These are phyloP conservation scores for Ptilonorhynchus violaceus DNA, from an alignment of 2,113 vertebrate genomes.

Conservation along the genomic window DNA sequence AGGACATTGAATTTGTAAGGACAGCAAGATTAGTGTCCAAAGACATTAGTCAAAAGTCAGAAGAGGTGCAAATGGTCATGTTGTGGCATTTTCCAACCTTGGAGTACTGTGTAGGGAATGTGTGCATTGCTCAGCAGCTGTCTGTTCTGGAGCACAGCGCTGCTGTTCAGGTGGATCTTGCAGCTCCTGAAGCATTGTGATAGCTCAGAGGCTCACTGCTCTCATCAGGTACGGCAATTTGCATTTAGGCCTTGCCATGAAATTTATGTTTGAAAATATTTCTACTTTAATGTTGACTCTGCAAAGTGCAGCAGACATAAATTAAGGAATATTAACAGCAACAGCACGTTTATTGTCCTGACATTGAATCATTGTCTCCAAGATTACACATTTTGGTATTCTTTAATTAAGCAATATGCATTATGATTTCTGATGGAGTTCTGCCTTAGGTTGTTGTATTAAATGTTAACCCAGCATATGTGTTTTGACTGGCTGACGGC, in stretches of 20 bases:
- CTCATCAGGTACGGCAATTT: not conserved
- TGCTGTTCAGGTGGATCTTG: not conserved
- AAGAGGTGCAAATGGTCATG: not conserved
- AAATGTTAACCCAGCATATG: not conserved
- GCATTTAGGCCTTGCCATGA: not conserved
- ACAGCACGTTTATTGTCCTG: not conserved
- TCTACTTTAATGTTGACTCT: not conserved
- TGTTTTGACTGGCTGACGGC: not conserved
- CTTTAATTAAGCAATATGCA: not conserved
- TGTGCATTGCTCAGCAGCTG: fast-evolving
- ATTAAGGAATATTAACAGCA: not conserved
- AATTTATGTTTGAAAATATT: not conserved
- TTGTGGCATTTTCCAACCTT: not conserved
- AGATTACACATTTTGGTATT: not conserved
- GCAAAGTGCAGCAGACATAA: not conserved
- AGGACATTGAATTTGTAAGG: not conserved
- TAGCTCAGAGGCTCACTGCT: not conserved
- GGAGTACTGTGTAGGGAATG: not conserved
- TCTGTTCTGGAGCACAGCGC: not conserved
- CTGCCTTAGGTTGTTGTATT: not conserved
- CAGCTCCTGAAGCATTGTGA: not conserved
- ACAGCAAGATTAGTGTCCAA: not conserved
- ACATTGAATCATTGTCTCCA: not conserved
- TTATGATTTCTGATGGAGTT: not conserved
- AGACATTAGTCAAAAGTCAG: not conserved